Base-by-base conservation (phyloP, 1,140 invertebrate species). In the Cydia amplana region DNA sequence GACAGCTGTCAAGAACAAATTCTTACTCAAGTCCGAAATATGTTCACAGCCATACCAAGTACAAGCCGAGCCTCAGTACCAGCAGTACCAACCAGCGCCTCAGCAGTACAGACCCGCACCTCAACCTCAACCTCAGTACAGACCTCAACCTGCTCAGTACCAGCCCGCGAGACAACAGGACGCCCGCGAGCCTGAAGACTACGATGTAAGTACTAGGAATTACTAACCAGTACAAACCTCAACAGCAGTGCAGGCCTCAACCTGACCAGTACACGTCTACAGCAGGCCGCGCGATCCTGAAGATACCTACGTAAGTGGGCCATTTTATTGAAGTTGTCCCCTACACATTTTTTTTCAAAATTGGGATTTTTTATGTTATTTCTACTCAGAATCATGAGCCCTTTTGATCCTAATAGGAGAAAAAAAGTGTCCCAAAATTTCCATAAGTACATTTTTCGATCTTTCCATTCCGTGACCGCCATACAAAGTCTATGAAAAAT, bases 111-210 rank as follows among this genome's bases (percentile, higher is more conserved):
- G 84, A 14, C 73, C 76, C 14, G 76, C 76, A 70, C 80, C 78
- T n/a, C 84, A 85, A 73, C 83, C 78, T n/a, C 84, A 85, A 73
- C 83, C 81, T 3, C 87, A 90, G n/a, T 79, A 81, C 36, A 79
- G 80, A 72, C 79, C 82, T 10, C 82, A 83, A 25, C 83, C 76
- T 7, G 86, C 87, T 36, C 80, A 81, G 51, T 79, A 78, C 40
- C 80, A 81, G 64, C 82, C 76, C 4, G 87, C 87, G 75, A 85
- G 86, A 32, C 84, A 82, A 4, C 80, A 88, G 70, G 84, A 88
- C 14, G 84, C 89, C 20, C 83, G 86, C 43, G 82, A 85, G 23
- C 90, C 87, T 28, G 92, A 93, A 78, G 93, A 93, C 74, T 92
- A 88, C 84, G 93, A 93, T 76, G 93, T 93, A 79, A 91, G 91